Base-by-base conservation (phyloP, 2,113 vertebrate species). In the Amblyopsis rosae region DNA sequence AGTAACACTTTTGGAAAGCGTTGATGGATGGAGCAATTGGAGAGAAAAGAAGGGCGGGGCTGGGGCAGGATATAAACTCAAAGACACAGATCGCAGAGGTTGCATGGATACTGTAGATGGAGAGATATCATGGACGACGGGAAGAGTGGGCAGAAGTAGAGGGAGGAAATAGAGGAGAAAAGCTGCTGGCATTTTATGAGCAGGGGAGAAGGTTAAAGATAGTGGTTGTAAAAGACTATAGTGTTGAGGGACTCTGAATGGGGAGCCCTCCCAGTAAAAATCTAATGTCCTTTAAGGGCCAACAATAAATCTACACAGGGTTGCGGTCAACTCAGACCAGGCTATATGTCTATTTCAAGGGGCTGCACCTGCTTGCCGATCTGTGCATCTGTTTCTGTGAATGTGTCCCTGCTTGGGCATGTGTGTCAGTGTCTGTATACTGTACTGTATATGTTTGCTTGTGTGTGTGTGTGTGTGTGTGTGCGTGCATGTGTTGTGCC, bases 271-370 rank as follows among this genome's bases (percentile, higher is more conserved):
- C 64, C 4, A 77, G 68, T 88, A 82, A 90, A 87, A 91, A 89
- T 89, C 84, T 86, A 90, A 88, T 87, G 83, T 84, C 69, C 90
- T 91, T 92, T 91, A 90, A 91, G 85, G 75, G 80, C 65, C 63
- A 58, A 54, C 75, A 77, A 91, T 92, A 89, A 92, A 92, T 91
- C 81, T 72, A 67, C 70, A 70, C 68, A 62, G 82, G 83, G 57
- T 59, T 48, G 12, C 11, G 75, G 67, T 70, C 72, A 71, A 13
- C 45, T 19, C 11, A 46, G 41, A 67, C 69, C 73, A 54, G 56
- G 55, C 60, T 56, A 51, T 71, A 3, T 41, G 73, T 72, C 67
- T 67, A 35, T 69, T 79, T 74, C 13, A 15, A 64, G 73, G 15
- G 33, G 4, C 35, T 41, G 35, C 35, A 41, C 35, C 35, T 41